These are phyloP conservation scores for Metopolophium dirhodum DNA, from an alignment of 1,140 invertebrate species.

Conservation along the genomic window DNA sequence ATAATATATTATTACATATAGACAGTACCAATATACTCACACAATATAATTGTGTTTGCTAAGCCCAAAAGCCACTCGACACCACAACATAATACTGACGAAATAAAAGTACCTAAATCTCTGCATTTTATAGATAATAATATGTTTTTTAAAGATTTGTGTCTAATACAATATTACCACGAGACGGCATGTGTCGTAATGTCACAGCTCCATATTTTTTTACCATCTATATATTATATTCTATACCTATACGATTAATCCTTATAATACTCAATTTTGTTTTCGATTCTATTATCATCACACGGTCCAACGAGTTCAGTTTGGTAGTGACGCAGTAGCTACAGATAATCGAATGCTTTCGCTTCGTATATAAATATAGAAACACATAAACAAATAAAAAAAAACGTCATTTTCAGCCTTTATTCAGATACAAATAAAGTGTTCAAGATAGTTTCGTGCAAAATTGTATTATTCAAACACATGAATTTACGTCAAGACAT, in stretches of 20 bases:
- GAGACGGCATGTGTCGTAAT: not conserved
- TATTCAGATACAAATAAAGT: not conserved
- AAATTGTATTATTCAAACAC: not conserved
- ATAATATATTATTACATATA: not conserved
- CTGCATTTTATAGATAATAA: not conserved
- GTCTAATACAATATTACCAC: not conserved
- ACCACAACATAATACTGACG: not conserved
- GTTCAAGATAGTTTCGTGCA: not conserved
- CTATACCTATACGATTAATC: not conserved
- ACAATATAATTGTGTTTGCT: not conserved
- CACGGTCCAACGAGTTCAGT: not conserved
- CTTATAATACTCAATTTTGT: constrained; percentile 2
- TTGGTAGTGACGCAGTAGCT: not conserved
- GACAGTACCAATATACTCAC: not conserved
- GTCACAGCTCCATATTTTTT: not conserved
- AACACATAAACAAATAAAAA: constrained; percentile 2
- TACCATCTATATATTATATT: not conserved
- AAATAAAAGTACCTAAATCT: not conserved
- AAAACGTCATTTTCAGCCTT: not conserved
- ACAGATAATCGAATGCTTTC: not conserved
- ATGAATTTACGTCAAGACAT: not conserved
- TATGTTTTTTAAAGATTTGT: not conserved
- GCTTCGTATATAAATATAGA: not conserved
- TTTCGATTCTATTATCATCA: not conserved
- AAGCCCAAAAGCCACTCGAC: not conserved